A percentile compares a stretch with the other conserved stretches of the same genome.
These are phyloP conservation scores for Himalopsyche japonica DNA, from an alignment of 2,888 invertebrate genomes.

Conservation along the genomic window DNA sequence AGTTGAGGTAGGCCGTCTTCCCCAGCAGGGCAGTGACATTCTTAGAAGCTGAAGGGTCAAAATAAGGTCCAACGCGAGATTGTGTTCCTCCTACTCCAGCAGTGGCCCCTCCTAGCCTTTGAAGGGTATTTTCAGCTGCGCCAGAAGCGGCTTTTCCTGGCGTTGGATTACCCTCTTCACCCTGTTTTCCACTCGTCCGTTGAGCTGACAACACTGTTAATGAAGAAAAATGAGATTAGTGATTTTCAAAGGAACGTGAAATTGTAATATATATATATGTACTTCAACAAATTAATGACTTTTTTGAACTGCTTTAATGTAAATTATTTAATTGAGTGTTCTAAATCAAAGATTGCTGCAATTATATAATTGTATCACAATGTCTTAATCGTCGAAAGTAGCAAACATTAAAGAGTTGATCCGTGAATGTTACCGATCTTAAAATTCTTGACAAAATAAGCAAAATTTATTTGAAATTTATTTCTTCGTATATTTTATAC, in stretches of 20 bases:
- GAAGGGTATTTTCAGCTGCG: constrained; percentile 25
- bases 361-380: too few species aligned
- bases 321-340: too few species aligned
- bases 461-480: too few species aligned
- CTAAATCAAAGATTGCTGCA: too few species aligned
- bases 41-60: constrained; percentile 73
- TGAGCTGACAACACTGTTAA: constrained; percentile 39
- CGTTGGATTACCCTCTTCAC: constrained; percentile 18
- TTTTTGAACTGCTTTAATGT: too few species aligned
- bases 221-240: background rate
- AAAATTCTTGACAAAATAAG: too few species aligned
- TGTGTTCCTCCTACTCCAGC: background rate
- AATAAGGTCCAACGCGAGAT: constrained; percentile 64
- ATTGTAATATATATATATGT: too few species aligned
- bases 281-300: too few species aligned
- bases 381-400: too few species aligned
- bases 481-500: too few species aligned
- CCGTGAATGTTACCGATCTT: too few species aligned
- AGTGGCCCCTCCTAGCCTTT: constrained; percentile 7
- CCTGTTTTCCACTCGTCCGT: constrained; percentile 33
- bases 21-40: constrained; percentile 82
- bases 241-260: background rate
- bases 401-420: too few species aligned
- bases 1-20: constrained; percentile 87
- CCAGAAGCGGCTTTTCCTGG: constrained; percentile 13